Evolutionary conservation across 1,140 invertebrate species (phyloP), one percentile per base, ranked within the genome.

Genomic region (Sminthurinus signatus): DNA sequence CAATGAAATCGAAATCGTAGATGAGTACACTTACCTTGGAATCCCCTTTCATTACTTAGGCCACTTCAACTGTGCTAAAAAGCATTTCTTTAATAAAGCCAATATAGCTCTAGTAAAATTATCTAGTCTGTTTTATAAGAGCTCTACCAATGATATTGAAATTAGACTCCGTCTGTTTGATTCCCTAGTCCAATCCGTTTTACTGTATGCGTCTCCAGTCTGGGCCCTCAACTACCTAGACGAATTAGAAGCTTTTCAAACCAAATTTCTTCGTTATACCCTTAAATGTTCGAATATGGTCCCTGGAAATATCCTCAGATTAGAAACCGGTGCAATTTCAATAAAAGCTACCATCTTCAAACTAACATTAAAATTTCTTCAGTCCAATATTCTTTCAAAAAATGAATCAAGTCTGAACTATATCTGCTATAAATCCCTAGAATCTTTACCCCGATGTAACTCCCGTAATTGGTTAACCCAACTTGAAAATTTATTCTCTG

Each of bases 181-280:
- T 12, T 56, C 52, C 5, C 2, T 57, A 1, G 43, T 56, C 0
- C 23, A 31, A 46, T 54, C 42, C 0, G 54, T 63, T 12, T 4
- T 56, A 1, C 50, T 62, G 2, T 63, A 63, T 19, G 23, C 21
- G 1, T 5, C 42, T 3, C 52, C 61, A 0, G 27, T 63, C 0
- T 63, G 54, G 61, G 42, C 42, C 5, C 0, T 56, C 2, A 27
- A 21, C 0, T 46, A 32, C 14, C 19, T 32, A 23, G 39, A 55
- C 2, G 39, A 48, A n/a, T 21, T 63, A 17, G 52, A 44, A 36
- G 27, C 29, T 19, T 32, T 63, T n/a, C 61, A 63, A 25, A 29
- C 25, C 4, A n/a, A 46, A 56, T 55, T 46, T n/a, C 17, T 56
- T 19, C 28, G 42, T 14, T 28, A 19, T 21, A 21, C 56, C 0